Percentiles rank a stretch among this genome's conserved stretches.
Conservation (phyloP, 2,888 invertebrate genomes). For the Pyrrhopygopsis socrates region DNA sequence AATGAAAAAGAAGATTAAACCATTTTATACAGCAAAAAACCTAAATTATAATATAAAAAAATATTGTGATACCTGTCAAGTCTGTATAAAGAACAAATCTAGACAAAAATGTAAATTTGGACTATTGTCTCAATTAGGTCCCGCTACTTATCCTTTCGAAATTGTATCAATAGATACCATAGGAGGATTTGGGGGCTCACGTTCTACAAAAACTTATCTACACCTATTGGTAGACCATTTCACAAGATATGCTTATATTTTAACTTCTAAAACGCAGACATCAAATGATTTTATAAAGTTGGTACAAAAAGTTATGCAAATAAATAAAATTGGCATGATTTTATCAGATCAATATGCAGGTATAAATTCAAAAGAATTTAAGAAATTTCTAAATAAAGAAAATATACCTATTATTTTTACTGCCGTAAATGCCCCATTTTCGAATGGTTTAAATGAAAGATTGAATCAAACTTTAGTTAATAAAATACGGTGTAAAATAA, state of each 20-base stretch:
- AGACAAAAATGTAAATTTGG: constrained; percentile 74
- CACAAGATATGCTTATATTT: constrained; percentile 81
- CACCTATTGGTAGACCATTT: constrained; percentile 72
- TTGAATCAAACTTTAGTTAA: constrained; percentile 33
- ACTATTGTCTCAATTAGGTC: constrained; percentile 80
- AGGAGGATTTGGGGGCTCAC: constrained; percentile 80
- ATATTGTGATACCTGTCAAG: constrained; percentile 58
- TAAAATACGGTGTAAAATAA: neutral
- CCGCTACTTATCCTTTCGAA: constrained; percentile 75
- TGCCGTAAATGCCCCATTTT: constrained; percentile 84
- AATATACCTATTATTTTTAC: constrained; percentile 85
- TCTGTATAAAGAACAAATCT: constrained; percentile 80
- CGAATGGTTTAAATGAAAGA: constrained; percentile 79
- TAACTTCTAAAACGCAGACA: constrained; percentile 18
- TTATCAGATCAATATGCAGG: constrained; percentile 68
- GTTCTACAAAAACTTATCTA: constrained; percentile 83
- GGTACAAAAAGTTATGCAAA: constrained; percentile 39
- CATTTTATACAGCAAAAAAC: constrained; percentile 64
- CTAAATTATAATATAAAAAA: constrained; percentile 60
- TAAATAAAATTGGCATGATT: neutral
- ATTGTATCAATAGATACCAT: constrained; percentile 80
- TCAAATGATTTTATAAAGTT: constrained; percentile 37
- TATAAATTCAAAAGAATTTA: constrained; percentile 73
- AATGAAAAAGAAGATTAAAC: constrained; percentile 61
- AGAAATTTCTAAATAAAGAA: constrained; percentile 51